A percentile compares a stretch with the other conserved stretches of the same genome.
These are phyloP conservation scores for Eurytoma adleriae DNA, from an alignment of 2,888 invertebrate genomes.

Conservation along the genomic window DNA sequence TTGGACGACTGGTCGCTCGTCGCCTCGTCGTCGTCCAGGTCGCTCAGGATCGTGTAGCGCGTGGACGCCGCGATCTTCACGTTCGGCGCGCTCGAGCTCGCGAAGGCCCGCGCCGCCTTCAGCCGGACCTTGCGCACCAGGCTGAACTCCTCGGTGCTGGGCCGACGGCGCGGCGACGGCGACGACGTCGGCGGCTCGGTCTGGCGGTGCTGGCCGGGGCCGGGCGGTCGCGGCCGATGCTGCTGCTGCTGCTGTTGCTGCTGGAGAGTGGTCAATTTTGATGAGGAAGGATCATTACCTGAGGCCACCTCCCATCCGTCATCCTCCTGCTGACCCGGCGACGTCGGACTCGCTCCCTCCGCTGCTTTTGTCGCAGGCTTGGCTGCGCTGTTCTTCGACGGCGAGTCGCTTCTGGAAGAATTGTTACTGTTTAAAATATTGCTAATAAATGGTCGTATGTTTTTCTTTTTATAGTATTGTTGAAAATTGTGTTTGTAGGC, in stretches of 20 bases:
- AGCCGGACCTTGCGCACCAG: conserved; percentile 49
- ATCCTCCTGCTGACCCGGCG: conserved; percentile 26
- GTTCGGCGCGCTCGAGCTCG: conserved; percentile 41
- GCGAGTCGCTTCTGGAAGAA: conserved; percentile 50
- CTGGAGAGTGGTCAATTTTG: conserved; percentile 20
- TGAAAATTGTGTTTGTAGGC: no score
- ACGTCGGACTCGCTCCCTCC: conserved; percentile 46
- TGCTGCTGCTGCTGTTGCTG: conserved; percentile 2
- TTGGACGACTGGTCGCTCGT: conserved; percentile 8
- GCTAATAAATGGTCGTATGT: no score
- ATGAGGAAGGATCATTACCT: conserved; percentile 63
- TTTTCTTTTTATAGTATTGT: no score
- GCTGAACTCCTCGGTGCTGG: conserved; percentile 32
- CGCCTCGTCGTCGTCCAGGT: conserved; percentile 16
- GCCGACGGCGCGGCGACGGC: conserved; percentile 29
- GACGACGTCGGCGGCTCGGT: not conserved
- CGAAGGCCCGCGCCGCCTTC: conserved; percentile 35
- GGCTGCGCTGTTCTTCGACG: conserved; percentile 57
- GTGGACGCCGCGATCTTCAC: conserved; percentile 49
- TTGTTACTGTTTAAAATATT: no score
- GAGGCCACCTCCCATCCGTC: conserved; percentile 69
- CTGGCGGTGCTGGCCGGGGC: not conserved
- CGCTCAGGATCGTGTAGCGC: conserved; percentile 52
- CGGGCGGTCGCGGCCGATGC: no score
- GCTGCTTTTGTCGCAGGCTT: conserved; percentile 37